Base-by-base conservation (phyloP, 2,888 invertebrate genomes). In the Sepiola atlantica region DNA sequence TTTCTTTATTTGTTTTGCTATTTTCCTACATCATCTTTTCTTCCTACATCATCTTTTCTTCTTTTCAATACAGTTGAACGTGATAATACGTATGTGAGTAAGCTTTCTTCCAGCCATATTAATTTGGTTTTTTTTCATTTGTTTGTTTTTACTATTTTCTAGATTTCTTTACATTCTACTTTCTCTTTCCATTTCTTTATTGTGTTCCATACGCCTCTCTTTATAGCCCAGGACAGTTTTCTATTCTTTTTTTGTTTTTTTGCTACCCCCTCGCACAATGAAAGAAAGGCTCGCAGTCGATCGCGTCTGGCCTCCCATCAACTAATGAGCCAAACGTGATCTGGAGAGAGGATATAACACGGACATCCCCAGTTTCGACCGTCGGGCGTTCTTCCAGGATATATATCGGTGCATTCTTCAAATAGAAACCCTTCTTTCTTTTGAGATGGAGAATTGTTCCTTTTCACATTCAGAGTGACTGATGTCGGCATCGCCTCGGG, bases 311-410 rank as follows among this genome's bases (percentile, higher is more conserved):
- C 77, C n/a, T n/a, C 16, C 77, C 77, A 77, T 77, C 77, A 77
- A 77, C 77, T 77, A 77, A 77, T 77, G 77, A 77, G 32, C n/a
- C 16, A 32, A 77, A 77, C 77, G 77, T 77, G 77, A 77, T 77
- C n/a, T n/a, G 77, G n/a, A 77, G n/a, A n/a, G n/a, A n/a, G 77
- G n/a, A 77, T n/a, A n/a, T 18, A 77, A 77, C 77, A 77, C 77
- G 77, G 77, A 77, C 77, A 77, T 77, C 77, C 45, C 3, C 77
- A 16, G 77, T 77, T 77, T 32, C n/a, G 77, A n/a, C 77, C 32
- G n/a, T 77, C 77, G n/a, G 77, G 77, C 77, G 77, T n/a, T 77
- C 77, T 77, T 77, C n/a, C 77, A n/a, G 77, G 77, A 77, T 77
- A 77, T 77, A 77, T 77, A 77, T 77, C 77, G n/a, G n/a, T 77